phyloP scores from a whole-genome alignment of 1,140 invertebrate genomes.

The Cecropterus lyciades region DNA sequence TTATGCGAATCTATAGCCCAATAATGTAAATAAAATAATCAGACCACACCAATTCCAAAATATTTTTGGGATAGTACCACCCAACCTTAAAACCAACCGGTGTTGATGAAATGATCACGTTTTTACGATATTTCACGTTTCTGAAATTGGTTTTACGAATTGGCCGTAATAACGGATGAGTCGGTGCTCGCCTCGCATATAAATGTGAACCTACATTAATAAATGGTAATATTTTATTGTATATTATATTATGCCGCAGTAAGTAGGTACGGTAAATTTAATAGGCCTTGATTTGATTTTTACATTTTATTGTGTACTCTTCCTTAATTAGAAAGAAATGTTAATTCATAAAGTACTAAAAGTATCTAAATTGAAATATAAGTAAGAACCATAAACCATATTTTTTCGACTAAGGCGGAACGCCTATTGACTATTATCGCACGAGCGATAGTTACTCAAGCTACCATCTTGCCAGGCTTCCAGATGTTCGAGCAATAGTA shows the following conservation, averaged over 20 bases:
- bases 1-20: no score
- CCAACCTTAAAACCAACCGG: neutral
- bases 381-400: no score
- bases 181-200: slow-evolving; percentile 3
- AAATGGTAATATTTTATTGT: neutral
- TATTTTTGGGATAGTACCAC: neutral
- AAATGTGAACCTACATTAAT: slow-evolving; percentile 6
- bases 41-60: neutral
- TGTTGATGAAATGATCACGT: slow-evolving; percentile 7
- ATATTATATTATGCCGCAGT: neutral
- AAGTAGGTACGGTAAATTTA: neutral
- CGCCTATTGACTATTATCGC: no score
- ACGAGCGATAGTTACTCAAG: no score
- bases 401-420: no score
- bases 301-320: no score
- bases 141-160: slow-evolving; percentile 19
- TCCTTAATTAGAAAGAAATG: no score
- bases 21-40: neutral
- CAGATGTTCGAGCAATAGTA: no score
- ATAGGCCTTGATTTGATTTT: neutral
- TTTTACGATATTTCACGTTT: slow-evolving; percentile 14
- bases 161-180: slow-evolving; percentile 10
- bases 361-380: no score
- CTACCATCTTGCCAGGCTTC: no score
- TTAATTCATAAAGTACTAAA: no score